These are phyloP conservation scores for Phaonia tiefii DNA, from an alignment of 2,888 invertebrate genomes.

Conservation along the genomic window DNA sequence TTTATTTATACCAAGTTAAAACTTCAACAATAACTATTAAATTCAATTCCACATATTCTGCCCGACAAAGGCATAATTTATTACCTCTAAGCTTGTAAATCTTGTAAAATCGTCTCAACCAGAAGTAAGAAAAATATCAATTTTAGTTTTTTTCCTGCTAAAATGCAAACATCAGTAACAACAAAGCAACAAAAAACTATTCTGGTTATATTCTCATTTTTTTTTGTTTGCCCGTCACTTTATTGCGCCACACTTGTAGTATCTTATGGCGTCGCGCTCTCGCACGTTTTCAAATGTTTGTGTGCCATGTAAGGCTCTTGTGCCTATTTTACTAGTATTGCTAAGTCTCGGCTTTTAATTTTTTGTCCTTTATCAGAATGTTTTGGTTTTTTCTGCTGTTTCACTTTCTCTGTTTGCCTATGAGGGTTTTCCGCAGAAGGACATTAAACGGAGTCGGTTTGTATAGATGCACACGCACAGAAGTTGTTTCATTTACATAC, in stretches of 20 bases:
- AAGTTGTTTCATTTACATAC: no score
- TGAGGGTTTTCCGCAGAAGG: neutral
- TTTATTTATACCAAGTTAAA: neutral
- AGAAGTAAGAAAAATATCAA: no score
- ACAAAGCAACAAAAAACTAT: neutral
- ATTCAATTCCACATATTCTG: neutral
- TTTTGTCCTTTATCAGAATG: no score
- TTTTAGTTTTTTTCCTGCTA: no score
- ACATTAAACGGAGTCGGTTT: constrained; percentile 12
- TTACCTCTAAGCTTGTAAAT: neutral
- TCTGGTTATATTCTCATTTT: no score
- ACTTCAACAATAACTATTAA: neutral
- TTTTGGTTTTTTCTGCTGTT: neutral
- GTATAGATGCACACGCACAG: constrained; percentile 10
- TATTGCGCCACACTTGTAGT: neutral
- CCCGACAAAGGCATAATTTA: constrained; percentile 22
- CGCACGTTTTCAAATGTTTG: constrained; percentile 14
- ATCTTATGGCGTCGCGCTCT: neutral
- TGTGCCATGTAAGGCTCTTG: constrained; percentile 6
- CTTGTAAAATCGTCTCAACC: no score
- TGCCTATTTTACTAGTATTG: constrained; percentile 17
- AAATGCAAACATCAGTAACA: neutral
- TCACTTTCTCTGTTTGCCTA: neutral
- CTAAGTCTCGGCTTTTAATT: neutral
- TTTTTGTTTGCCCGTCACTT: neutral